phyloP scores from a whole-genome alignment of 2,888 invertebrate genomes.

The Aplocera efformata region DNA sequence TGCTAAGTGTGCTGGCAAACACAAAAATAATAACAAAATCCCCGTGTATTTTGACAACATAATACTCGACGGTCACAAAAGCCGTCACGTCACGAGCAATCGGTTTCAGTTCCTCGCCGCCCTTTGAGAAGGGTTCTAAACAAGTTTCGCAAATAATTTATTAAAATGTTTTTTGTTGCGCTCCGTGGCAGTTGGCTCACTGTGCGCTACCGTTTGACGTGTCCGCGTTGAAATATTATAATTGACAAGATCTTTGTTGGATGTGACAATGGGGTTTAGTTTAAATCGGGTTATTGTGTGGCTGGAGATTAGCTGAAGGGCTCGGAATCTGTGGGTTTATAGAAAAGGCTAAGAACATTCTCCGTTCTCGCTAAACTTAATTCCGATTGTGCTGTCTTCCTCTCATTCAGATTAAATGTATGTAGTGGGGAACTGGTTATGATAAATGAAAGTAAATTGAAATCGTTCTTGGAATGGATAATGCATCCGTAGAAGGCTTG shows the following conservation, averaged over 20 bases:
- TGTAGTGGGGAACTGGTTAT: slow-evolving; percentile 36
- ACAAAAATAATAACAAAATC: slow-evolving; percentile 80
- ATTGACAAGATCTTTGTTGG: slow-evolving; percentile 79
- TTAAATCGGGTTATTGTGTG: slow-evolving; percentile 67
- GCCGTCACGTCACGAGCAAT: slow-evolving; percentile 76
- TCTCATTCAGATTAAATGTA: slow-evolving; percentile 51
- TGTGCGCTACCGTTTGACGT: slow-evolving; percentile 74
- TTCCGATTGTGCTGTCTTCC: slow-evolving; percentile 52
- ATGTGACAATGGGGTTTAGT: slow-evolving; percentile 65
- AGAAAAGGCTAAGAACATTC: slow-evolving; percentile 58
- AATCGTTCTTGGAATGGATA: slow-evolving; percentile 37
- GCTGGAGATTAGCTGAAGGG: slow-evolving; percentile 61
- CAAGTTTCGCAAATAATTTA: slow-evolving; percentile 79
- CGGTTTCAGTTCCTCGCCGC: slow-evolving; percentile 74
- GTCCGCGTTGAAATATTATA: slow-evolving; percentile 72
- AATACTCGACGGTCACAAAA: slow-evolving; percentile 77
- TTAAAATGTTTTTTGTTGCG: slow-evolving; percentile 58
- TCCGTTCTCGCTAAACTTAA: slow-evolving; percentile 60
- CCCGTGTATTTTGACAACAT: slow-evolving; percentile 80
- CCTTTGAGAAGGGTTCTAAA: slow-evolving; percentile 70
- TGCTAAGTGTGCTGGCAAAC: slow-evolving; percentile 78
- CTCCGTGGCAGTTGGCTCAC: slow-evolving; percentile 53
- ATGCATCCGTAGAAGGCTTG: slow-evolving; percentile 22
- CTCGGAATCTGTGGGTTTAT: slow-evolving; percentile 44
- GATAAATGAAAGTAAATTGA: slow-evolving; percentile 35